Conservation (phyloP, 1,140 invertebrate genomes). For the Coenobita brevimanus region DNA sequence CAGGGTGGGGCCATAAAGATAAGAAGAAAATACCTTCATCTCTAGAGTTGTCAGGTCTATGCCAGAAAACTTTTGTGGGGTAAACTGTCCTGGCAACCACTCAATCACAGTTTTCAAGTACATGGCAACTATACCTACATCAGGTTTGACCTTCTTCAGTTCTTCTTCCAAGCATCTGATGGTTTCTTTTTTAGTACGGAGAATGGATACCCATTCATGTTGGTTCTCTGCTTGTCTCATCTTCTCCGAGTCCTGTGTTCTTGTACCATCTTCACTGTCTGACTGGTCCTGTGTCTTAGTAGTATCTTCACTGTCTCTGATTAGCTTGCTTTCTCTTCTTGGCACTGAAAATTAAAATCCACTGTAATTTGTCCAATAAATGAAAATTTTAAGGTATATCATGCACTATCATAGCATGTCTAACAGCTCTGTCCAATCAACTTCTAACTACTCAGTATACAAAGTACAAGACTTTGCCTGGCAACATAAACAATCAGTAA, state of each 20-base stretch:
- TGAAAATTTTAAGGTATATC: background rate
- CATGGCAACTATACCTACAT: background rate
- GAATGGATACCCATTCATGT: background rate
- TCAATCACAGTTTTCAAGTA: slow-evolving; percentile 18
- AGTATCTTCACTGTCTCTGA: background rate
- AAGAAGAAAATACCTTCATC: slow-evolving; percentile 43
- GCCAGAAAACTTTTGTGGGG: slow-evolving; percentile 66
- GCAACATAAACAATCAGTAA: no score
- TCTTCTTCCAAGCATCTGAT: slow-evolving; percentile 2
- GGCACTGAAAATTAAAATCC: slow-evolving; percentile 51
- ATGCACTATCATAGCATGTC: no score
- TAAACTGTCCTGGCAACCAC: slow-evolving; percentile 55
- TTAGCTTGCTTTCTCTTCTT: slow-evolving; percentile 29
- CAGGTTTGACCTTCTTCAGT: background rate
- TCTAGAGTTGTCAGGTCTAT: slow-evolving; percentile 41
- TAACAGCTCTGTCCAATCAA: no score
- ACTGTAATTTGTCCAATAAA: slow-evolving; percentile 23
- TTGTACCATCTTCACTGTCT: no score
- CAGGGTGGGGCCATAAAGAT: slow-evolving; percentile 51
- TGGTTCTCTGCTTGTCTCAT: background rate
- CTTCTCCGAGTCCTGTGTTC: background rate
- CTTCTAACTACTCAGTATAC: no score
- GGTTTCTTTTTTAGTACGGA: background rate
- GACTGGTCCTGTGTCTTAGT: background rate
- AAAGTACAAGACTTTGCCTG: no score